phyloP scores from a whole-genome alignment of 2,113 vertebrate species.

The Bothrops jararaca region DNA sequence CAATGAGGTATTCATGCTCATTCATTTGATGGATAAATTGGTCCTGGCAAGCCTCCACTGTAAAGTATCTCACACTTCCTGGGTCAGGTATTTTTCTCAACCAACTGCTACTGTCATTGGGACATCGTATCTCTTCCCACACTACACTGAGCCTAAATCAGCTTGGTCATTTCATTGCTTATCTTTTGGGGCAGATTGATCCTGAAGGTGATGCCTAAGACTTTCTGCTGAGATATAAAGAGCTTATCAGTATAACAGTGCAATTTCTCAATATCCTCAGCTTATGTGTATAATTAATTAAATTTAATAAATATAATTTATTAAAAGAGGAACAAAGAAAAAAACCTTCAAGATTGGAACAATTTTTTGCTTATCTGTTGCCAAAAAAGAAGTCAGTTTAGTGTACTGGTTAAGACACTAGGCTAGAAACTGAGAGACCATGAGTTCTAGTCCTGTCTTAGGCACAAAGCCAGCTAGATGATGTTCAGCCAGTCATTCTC shows the following conservation, averaged over 20 bases:
- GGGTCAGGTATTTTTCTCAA: neutral
- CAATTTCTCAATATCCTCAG: neutral
- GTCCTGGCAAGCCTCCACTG: neutral
- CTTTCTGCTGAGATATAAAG: neutral
- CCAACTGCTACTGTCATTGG: neutral
- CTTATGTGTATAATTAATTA: neutral
- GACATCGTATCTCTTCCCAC: neutral
- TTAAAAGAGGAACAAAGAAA: neutral
- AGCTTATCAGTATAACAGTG: neutral
- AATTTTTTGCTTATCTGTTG: neutral
- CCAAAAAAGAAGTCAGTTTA: neutral
- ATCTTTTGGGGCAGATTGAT: neutral
- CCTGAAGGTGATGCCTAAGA: neutral
- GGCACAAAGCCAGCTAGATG: neutral
- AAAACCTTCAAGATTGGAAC: neutral
- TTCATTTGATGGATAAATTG: neutral
- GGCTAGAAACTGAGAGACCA: neutral
- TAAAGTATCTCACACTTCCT: neutral
- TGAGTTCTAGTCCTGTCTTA: neutral
- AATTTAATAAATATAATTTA: neutral
- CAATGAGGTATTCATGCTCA: neutral
- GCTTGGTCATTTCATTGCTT: neutral
- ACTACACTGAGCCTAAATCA: neutral
- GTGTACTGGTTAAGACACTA: neutral
- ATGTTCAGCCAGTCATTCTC: neutral